Percentiles rank a stretch among this genome's conserved stretches.
Conservation (phyloP, 37 sponge, comb jelly and placozoan genomes). For the Sycon ciliatum region DNA sequence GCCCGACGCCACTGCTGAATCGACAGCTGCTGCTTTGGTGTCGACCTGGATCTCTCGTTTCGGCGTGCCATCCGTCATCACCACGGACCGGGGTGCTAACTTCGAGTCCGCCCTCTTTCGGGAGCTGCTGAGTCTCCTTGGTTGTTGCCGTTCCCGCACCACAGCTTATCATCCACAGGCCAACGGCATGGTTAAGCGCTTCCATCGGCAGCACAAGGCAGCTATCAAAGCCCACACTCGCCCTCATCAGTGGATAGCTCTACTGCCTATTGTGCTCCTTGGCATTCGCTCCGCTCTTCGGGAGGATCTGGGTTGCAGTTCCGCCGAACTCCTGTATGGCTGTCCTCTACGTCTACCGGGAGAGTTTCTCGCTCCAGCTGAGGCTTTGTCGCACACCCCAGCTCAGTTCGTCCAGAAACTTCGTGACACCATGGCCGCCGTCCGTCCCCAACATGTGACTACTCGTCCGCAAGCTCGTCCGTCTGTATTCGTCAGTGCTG, state of each 20-base stretch:
- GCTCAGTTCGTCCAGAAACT: slow-evolving; percentile 32
- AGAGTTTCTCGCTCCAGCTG: slow-evolving; percentile 21
- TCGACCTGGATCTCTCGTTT: too few relatives aligned
- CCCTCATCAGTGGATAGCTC: slow-evolving; percentile 20
- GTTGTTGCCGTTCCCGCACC: too few relatives aligned
- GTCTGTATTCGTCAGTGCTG: too few relatives aligned
- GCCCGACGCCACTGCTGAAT: too few relatives aligned
- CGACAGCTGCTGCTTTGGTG: too few relatives aligned
- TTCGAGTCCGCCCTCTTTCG: too few relatives aligned
- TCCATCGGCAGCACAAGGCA: slow-evolving; percentile 42
- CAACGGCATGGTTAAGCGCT: slow-evolving; percentile 49
- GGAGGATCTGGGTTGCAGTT: slow-evolving; percentile 38
- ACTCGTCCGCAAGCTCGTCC: too few relatives aligned
- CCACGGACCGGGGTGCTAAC: too few relatives aligned
- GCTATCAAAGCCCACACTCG: slow-evolving; percentile 18
- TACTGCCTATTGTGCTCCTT: slow-evolving; percentile 44
- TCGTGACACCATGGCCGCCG: slow-evolving; percentile 14
- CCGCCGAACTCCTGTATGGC: slow-evolving; percentile 60
- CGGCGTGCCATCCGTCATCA: too few relatives aligned
- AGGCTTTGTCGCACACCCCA: slow-evolving; percentile 14
- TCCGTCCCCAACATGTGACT: slow-evolving; percentile 27
- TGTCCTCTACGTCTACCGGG: slow-evolving; percentile 18
- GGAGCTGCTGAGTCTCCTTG: too few relatives aligned
- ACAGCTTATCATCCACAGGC: too few relatives aligned
- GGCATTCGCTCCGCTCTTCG: slow-evolving; percentile 51